Conservation (phyloP, 2,888 invertebrate species). For the Allygus modestus region DNA sequence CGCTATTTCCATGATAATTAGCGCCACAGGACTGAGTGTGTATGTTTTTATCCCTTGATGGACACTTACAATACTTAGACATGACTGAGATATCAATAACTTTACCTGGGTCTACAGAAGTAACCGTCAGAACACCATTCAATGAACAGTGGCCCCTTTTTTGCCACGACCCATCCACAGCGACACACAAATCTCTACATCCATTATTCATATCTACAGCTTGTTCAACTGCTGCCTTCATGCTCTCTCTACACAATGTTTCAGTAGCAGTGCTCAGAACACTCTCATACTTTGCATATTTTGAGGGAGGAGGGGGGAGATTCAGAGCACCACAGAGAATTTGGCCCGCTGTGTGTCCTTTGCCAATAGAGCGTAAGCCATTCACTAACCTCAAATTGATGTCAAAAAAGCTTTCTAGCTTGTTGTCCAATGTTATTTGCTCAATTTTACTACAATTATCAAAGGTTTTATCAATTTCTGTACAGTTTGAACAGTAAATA, state of each 20-base stretch:
- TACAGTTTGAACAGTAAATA: conserved; percentile 45
- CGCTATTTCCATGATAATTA: conserved; percentile 33
- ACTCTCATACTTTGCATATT: conserved; percentile 41
- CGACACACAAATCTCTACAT: conserved; percentile 43
- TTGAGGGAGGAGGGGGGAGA: conserved; percentile 48
- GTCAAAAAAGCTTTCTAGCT: conserved; percentile 44
- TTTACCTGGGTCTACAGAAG: conserved; percentile 55
- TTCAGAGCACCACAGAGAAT: conserved; percentile 58
- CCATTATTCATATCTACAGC: conserved; percentile 49
- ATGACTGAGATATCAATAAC: conserved; percentile 38
- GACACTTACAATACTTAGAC: conserved; percentile 34
- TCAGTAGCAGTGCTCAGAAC: conserved; percentile 2
- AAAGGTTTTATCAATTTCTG: conserved; percentile 43
- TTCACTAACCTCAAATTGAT: conserved; percentile 54
- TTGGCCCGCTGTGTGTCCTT: conserved; percentile 55
- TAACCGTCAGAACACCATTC: conserved; percentile 56
- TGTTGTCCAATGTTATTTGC: background rate
- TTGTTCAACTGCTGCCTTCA: conserved; percentile 53
- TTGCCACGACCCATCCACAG: conserved; percentile 52
- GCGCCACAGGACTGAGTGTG: background rate
- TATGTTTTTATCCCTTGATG: conserved; percentile 24
- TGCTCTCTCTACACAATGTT: conserved; percentile 44
- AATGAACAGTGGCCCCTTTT: conserved; percentile 54
- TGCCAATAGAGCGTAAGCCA: conserved; percentile 53
- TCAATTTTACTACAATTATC: conserved; percentile 26